These are phyloP conservation scores for Notarius quadriscutis DNA, from an alignment of 2,113 vertebrate species.

Conservation along the genomic window DNA sequence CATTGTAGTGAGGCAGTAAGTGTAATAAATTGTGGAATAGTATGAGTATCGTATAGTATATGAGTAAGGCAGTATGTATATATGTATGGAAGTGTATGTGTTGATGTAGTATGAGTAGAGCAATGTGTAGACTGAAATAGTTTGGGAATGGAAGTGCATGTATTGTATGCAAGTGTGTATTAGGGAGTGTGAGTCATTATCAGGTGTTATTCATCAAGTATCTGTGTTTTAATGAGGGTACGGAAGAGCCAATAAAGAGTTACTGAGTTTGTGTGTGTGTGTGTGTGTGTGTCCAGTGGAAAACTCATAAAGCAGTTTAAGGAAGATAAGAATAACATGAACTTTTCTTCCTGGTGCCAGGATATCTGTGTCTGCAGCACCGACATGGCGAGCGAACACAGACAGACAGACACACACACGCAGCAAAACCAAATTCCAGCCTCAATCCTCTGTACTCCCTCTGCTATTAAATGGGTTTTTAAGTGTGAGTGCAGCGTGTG, in stretches of 20 bases:
- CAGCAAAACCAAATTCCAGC: not conserved
- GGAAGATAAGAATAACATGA: conserved; percentile 30
- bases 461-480: conserved; percentile 5
- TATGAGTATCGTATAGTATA: not conserved
- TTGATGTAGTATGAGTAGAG: not conserved
- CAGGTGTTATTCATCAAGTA: not conserved
- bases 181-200: not conserved
- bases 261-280: conserved; percentile 19
- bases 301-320: conserved; percentile 23
- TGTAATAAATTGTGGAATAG: not conserved
- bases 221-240: conserved; percentile 11
- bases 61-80: not conserved
- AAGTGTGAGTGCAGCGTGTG: not conserved
- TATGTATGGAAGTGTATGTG: not conserved
- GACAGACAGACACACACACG: not conserved
- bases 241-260: not conserved
- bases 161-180: conserved; percentile 57
- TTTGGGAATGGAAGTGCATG: conserved; percentile 8
- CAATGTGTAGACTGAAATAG: not conserved
- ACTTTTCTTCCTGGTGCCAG: conserved; percentile 10
- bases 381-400: not conserved
- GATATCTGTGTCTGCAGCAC: conserved; percentile 17
- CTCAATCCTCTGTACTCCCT: conserved; percentile 7
- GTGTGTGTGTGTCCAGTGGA: not conserved
- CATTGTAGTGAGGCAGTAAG: not conserved